A percentile compares a stretch with the other conserved stretches of the same genome.
phyloP scores from a whole-genome alignment of 2,888 invertebrate genomes.

The Ypsolopha scabrella region DNA sequence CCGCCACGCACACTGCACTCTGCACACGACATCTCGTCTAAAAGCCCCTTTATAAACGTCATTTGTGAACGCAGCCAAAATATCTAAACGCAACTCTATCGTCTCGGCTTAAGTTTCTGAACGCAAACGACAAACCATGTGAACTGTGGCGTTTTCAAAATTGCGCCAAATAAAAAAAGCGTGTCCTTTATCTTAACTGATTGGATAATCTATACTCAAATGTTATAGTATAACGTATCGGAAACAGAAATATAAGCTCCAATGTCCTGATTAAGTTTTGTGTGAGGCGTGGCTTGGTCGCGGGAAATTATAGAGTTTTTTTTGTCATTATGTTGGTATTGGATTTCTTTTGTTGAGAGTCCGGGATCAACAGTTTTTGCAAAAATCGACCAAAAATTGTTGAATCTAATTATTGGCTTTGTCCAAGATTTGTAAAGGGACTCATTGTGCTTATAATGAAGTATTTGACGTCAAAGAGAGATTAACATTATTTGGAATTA shows the following conservation, averaged over 20 bases:
- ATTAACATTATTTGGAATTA: no score
- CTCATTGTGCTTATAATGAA: constrained; percentile 11
- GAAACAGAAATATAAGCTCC: constrained; percentile 63
- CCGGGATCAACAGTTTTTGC: constrained; percentile 35
- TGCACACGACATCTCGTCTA: constrained; percentile 54
- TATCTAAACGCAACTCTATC: constrained; percentile 25
- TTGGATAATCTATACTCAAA: constrained; percentile 70
- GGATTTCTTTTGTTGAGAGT: constrained; percentile 42
- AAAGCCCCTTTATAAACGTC: constrained; percentile 30
- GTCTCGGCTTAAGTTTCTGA: constrained; percentile 23
- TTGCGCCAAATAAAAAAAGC: constrained; percentile 45
- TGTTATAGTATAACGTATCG: constrained; percentile 64
- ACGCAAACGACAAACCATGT: constrained; percentile 27
- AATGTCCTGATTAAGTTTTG: constrained; percentile 60
- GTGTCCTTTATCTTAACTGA: constrained; percentile 70
- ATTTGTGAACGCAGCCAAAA: constrained; percentile 11
- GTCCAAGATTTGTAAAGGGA: constrained; percentile 28
- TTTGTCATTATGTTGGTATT: constrained; percentile 37
- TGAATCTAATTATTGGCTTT: constrained; percentile 60
- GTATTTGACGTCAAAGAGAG: not conserved
- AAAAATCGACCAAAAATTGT: constrained; percentile 51
- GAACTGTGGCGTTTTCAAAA: constrained; percentile 25
- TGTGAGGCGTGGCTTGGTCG: constrained; percentile 36
- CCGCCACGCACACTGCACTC: constrained; percentile 49
- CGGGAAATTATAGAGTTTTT: constrained; percentile 65